A percentile compares a stretch with the other conserved stretches of the same genome.
phyloP scores from a whole-genome alignment of 2,797 vertebrate genomes.

The Anas acuta region DNA sequence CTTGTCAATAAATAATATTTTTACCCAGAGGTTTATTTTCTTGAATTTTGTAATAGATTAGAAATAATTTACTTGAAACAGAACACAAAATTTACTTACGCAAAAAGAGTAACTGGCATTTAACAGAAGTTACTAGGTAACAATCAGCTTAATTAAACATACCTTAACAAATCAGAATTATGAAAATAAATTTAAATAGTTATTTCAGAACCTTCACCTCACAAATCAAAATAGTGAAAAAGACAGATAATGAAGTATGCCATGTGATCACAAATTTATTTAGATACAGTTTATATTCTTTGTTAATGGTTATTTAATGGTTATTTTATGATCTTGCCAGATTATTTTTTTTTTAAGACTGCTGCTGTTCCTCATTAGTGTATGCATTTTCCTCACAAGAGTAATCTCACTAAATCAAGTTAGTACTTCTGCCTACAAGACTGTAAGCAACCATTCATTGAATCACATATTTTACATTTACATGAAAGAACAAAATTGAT shows the following conservation, averaged over 20 bases:
- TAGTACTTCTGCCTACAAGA: not conserved
- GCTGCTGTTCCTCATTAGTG: not conserved
- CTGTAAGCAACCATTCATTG: not conserved
- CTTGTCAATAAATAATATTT: constrained; percentile 71
- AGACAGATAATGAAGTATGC: not conserved
- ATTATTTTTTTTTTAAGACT: not conserved
- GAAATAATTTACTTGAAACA: constrained; percentile 65
- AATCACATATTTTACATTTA: not conserved
- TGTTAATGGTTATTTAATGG: not conserved
- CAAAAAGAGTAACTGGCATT: constrained; percentile 58
- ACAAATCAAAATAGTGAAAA: not conserved
- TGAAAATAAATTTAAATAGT: constrained; percentile 14
- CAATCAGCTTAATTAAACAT: constrained; percentile 61
- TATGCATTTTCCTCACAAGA: not conserved
- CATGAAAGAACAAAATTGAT: constrained; percentile 8
- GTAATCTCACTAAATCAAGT: not conserved
- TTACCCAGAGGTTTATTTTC: constrained; percentile 67
- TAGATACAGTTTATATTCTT: not conserved
- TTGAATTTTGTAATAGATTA: constrained; percentile 73
- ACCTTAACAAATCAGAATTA: constrained; percentile 60
- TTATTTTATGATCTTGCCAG: not conserved
- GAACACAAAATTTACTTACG: constrained; percentile 69
- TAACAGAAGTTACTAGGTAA: constrained; percentile 57
- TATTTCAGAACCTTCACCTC: not conserved
- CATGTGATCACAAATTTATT: not conserved